Percentiles rank a stretch among this genome's conserved stretches.
phyloP scores from a whole-genome alignment of 2,797 vertebrate species.

The Pangasius djambal region DNA sequence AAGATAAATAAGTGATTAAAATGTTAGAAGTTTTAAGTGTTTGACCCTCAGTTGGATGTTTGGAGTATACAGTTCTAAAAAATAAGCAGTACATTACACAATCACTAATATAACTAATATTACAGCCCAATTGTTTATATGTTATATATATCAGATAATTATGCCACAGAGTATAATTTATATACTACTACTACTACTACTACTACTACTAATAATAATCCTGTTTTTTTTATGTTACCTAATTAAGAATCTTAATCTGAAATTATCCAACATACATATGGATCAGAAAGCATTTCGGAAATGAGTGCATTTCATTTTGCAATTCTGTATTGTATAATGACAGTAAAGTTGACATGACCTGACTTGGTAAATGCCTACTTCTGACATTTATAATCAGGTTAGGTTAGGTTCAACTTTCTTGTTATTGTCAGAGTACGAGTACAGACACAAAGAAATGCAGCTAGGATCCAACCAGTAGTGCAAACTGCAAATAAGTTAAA shows the following conservation, averaged over 20 bases:
- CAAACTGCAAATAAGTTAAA: no score
- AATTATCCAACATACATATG: neutral
- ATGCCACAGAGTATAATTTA: neutral
- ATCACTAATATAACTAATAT: neutral
- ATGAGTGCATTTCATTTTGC: neutral
- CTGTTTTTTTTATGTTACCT: neutral
- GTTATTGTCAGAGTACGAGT: no score
- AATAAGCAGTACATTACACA: neutral
- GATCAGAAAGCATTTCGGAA: neutral
- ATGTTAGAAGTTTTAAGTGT: neutral
- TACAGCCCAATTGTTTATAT: neutral
- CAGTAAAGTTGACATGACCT: slow-evolving; percentile 72
- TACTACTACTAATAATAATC: neutral
- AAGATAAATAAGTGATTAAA: neutral
- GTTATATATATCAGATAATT: neutral
- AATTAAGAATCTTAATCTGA: neutral
- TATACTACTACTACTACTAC: neutral
- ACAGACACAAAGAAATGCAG: no score
- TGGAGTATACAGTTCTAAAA: neutral
- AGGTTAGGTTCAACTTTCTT: no score
- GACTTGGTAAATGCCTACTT: slow-evolving; percentile 92
- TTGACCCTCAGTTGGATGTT: neutral
- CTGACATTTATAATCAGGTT: slow-evolving; percentile 76
- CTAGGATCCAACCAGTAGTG: no score
- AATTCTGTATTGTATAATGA: neutral